Percentiles rank a stretch among this genome's conserved stretches.
Conservation (phyloP, 2,888 invertebrate genomes). For the Amaurobius ferox region DNA sequence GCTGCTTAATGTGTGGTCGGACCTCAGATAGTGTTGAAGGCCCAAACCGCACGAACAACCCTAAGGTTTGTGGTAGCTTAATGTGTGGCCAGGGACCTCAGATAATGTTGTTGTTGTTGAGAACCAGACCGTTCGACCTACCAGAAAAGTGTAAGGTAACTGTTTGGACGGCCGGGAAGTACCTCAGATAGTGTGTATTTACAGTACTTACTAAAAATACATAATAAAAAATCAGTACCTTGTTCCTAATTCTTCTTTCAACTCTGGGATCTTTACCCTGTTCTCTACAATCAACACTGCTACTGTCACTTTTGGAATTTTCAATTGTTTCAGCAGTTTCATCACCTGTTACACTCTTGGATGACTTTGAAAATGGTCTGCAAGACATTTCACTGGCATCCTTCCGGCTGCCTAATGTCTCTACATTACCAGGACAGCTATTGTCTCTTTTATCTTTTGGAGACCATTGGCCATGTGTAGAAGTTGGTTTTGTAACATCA, state of each 20-base stretch:
- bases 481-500: background rate
- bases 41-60: too few species aligned
- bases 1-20: too few species aligned
- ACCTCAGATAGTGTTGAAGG: too few species aligned
- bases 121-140: too few species aligned
- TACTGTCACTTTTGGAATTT: constrained; percentile 41
- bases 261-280: constrained; percentile 64
- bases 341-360: constrained; percentile 54
- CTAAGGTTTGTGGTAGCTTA: too few species aligned
- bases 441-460: constrained; percentile 64
- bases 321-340: constrained; percentile 40
- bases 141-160: too few species aligned
- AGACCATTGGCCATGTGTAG: constrained; percentile 37
- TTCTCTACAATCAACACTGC: constrained; percentile 22
- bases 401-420: constrained; percentile 42
- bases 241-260: constrained; percentile 68
- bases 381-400: constrained; percentile 30
- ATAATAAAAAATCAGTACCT: constrained; percentile 34
- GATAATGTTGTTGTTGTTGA: too few species aligned
- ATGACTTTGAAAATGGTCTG: constrained; percentile 27
- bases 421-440: constrained; percentile 69
- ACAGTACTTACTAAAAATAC: too few species aligned
- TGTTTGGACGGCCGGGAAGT: too few species aligned
- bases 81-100: too few species aligned
- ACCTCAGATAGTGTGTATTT: too few species aligned